These are phyloP conservation scores for Pseudochirops corinnae DNA, from an alignment of 2,797 vertebrate species.

Conservation along the genomic window DNA sequence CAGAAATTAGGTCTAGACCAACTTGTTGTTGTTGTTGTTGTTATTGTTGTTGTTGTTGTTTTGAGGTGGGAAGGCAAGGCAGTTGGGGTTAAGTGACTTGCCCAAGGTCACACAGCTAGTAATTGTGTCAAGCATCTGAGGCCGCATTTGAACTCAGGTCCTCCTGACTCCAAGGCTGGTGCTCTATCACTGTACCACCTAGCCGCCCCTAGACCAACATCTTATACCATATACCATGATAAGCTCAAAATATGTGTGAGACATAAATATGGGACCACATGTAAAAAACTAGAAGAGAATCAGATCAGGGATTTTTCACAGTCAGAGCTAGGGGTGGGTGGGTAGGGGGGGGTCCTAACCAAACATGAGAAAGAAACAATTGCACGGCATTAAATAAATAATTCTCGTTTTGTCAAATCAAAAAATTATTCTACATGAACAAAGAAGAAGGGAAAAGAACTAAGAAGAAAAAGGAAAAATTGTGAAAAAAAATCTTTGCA, in stretches of 20 bases:
- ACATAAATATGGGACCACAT: background rate
- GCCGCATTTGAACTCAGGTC: too few species aligned
- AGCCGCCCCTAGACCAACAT: background rate
- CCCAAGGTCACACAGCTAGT: too few species aligned
- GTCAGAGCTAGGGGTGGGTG: background rate
- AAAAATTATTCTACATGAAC: background rate
- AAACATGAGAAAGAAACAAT: too few species aligned
- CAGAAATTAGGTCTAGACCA: background rate
- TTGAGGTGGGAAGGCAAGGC: too few species aligned
- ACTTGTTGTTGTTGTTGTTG: background rate
- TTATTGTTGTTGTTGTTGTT: background rate
- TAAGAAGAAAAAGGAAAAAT: background rate
- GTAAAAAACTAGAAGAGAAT: background rate
- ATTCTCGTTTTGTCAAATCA: background rate
- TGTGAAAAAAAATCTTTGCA: background rate
- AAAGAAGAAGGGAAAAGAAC: background rate
- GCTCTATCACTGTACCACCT: too few species aligned
- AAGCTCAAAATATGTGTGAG: background rate
- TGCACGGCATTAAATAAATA: too few species aligned
- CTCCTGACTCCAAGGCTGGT: too few species aligned
- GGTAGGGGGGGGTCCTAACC: too few species aligned
- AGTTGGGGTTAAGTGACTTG: too few species aligned
- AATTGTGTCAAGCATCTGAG: too few species aligned
- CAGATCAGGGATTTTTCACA: background rate
- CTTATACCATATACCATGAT: background rate